These are phyloP conservation scores for Hypselothyrea guttata DNA, from an alignment of 2,888 invertebrate species.

Conservation along the genomic window DNA sequence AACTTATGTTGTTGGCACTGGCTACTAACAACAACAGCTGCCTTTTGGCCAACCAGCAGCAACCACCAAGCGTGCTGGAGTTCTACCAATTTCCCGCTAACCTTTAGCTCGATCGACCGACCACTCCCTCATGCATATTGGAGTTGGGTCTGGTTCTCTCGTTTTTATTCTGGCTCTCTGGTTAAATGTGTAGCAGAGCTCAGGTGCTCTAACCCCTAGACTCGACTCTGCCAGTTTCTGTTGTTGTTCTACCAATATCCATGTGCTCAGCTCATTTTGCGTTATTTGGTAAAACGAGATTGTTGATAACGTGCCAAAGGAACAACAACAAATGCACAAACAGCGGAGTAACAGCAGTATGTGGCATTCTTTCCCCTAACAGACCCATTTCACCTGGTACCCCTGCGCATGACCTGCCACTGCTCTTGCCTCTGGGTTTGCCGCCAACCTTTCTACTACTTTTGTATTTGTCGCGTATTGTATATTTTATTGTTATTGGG, in stretches of 20 bases:
- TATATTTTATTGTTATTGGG: constrained; percentile 67
- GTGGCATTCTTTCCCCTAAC: constrained; percentile 42
- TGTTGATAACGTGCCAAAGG: constrained; percentile 74
- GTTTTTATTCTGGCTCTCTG: constrained; percentile 24
- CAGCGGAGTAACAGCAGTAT: constrained; percentile 33
- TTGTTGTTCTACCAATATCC: constrained; percentile 32
- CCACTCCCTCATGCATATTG: constrained; percentile 64
- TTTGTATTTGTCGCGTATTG: constrained; percentile 20
- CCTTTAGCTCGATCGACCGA: constrained; percentile 48
- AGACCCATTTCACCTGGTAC: too few species aligned
- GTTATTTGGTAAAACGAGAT: constrained; percentile 77
- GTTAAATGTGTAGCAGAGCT: constrained; percentile 59
- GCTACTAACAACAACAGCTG: constrained; percentile 41
- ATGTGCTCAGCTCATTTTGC: constrained; percentile 59
- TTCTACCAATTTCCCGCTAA: constrained; percentile 63
- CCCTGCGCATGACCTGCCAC: too few species aligned
- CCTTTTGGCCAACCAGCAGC: constrained; percentile 69
- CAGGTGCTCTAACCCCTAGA: constrained; percentile 21
- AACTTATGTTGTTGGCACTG: constrained; percentile 13
- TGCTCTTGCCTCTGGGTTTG: background rate
- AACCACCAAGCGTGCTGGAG: constrained; percentile 58
- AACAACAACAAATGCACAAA: constrained; percentile 35
- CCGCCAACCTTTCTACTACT: constrained; percentile 4
- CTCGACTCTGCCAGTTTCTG: constrained; percentile 12
- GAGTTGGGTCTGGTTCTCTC: constrained; percentile 35